Evolutionary conservation across 92 coral and sea anemone genomes (phyloP), one percentile per base, ranked within the genome.

Genomic region (Ricordea florida): DNA sequence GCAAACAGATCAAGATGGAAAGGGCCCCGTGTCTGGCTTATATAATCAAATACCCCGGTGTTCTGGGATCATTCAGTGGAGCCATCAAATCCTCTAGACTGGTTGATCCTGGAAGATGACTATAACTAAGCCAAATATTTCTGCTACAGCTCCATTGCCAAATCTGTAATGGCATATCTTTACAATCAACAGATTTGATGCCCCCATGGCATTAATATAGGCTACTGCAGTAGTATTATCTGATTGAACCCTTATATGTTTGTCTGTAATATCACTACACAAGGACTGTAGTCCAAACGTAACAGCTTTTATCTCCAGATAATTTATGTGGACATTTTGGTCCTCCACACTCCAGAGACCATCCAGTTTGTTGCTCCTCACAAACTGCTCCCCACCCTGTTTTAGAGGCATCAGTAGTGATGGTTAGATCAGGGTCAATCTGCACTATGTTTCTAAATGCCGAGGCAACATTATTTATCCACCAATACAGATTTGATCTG

Each of bases 161-260:
- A 2, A 75, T 61, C 10, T 67, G 50, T 31, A 42, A 43, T 50
- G 78, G 70, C 20, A 69, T 27, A 16, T 52, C 25, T 37, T 79
- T 29, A 45, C 69, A 79, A 42, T 46, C 69, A 16, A 23, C 56
- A 24, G 85, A 67, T 32, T 79, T 69, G 42, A 70, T 57, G 27
- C 85, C 85, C 74, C 72, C 79, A 69, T 69, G 24, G 72, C 32
- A 42, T 58, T 46, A 56, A 69, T 69, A 24, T 79, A 79, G 72
- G 37, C 69, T 0, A 79, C 72, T 40, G 55, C 28, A 70, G 66
- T 52, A 41, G 41, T 70, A 33, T 70, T 41, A 40, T 79, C 85
- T 5, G 72, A 69, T 36, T 69, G 66, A 79, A 66, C 16, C 11
- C 45, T 49, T 1, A 68, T 13, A 21, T 79, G 57, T 5, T 30